phyloP scores from a whole-genome alignment of 2,888 invertebrate species.

The Galerucella calmariensis region DNA sequence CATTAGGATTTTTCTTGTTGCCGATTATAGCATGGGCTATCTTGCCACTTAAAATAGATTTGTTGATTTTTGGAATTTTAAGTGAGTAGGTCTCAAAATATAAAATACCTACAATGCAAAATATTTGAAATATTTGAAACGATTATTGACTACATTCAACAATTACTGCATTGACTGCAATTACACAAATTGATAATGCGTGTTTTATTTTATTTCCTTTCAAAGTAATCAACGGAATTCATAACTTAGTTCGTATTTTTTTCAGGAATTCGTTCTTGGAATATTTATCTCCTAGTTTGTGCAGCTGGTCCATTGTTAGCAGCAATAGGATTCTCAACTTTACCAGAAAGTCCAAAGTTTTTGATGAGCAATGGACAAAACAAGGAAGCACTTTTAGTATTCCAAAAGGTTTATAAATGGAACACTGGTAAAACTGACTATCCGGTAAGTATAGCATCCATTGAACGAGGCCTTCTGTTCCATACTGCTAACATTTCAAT shows the following conservation, averaged over 20 bases:
- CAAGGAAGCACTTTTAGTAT: constrained; percentile 73
- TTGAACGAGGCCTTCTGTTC: too few relatives aligned
- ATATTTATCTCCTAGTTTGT: constrained; percentile 70
- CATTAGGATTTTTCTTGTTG: constrained; percentile 71
- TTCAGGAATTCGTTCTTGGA: constrained; percentile 71
- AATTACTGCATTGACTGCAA: too few relatives aligned
- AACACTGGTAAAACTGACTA: constrained; percentile 76
- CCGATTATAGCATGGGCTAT: constrained; percentile 78
- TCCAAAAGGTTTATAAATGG: constrained; percentile 72
- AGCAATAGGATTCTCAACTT: constrained; percentile 69
- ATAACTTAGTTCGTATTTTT: constrained; percentile 21
- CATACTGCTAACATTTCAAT: too few relatives aligned
- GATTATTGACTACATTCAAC: too few relatives aligned
- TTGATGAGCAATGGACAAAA: constrained; percentile 76
- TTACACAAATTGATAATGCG: too few relatives aligned
- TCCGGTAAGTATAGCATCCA: constrained; percentile 68
- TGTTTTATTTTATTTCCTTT: too few relatives aligned
- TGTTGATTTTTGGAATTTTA: constrained; percentile 60
- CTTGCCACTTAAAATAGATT: constrained; percentile 71
- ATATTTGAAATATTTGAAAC: too few relatives aligned
- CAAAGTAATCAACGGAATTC: too few relatives aligned
- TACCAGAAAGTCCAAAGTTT: constrained; percentile 85
- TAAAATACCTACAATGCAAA: neutral
- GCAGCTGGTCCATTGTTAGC: constrained; percentile 75
- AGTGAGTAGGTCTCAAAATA: constrained; percentile 30